Evolutionary conservation across 2,888 invertebrate species (phyloP), one percentile per base, ranked within the genome.

Genomic region (Brachycybe producta): DNA sequence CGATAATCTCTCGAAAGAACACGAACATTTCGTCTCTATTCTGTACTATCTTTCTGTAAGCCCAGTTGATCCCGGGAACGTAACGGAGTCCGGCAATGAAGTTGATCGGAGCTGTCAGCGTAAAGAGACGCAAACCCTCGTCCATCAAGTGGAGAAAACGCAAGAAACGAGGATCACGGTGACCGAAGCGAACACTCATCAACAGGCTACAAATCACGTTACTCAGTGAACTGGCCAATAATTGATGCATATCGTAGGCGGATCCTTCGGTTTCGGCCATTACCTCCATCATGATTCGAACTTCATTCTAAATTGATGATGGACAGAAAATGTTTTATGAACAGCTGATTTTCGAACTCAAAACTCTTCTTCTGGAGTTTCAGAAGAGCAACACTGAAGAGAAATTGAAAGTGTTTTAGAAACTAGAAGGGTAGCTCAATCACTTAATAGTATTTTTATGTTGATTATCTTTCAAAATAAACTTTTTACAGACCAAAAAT

Each of bases 171-270:
- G 70, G 69, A 64, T 88, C 87, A 46, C 83, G 80, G 57, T 80
- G 77, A 51, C 78, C 76, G 67, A 88, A 91, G 36, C 86, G 75
- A 3, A 84, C 80, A 28, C 85, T 84, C 90, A 91, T 90, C 61
- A 88, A 77, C 59, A 90, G 78, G 55, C 84, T 82, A 67, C 90
- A 88, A 58, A 91, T 88, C 3, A 91, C 87, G 68, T 91, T 91
- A 62, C 84, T 85, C 57, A 88, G 81, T 27, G 84, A 80, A 57
- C 86, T 75, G 35, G 85, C 82, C 46, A 91, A 74, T 19, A 79
- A 71, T 7, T 81, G 79, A 47, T 83, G 83, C 49, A 86, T 70
- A 62, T 84, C 82, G 35, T 80, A 75, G 1, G 86, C 75, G 30
- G 74, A 72, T n/a, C 80, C 79, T 55, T 77, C 75, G 47, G 76